Conservation (phyloP, 1,140 invertebrate species). For the Stegodyphus mimosarum region DNA sequence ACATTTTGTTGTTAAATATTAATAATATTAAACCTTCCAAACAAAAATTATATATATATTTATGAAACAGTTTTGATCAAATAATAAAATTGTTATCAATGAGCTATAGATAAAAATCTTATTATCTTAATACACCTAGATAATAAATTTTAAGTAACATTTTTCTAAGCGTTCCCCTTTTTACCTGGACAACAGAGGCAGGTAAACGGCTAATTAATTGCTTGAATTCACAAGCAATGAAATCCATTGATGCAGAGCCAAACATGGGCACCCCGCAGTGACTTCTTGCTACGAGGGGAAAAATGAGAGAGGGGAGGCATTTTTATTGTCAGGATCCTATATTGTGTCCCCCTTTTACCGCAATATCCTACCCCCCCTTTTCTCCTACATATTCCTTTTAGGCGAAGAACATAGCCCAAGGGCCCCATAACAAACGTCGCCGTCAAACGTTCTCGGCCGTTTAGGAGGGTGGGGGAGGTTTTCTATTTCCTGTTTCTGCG, state of each 20-base stretch:
- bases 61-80: too few relatives aligned
- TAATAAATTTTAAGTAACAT: too few relatives aligned
- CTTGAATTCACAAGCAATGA: too few relatives aligned
- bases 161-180: too few relatives aligned
- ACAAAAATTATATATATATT: too few relatives aligned
- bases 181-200: too few relatives aligned
- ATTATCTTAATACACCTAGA: too few relatives aligned
- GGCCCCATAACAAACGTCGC: constrained; percentile 55
- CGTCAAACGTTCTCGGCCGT: constrained; percentile 31
- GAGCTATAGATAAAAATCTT: too few relatives aligned
- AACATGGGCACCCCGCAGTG: not conserved
- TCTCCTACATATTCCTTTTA: not conserved
- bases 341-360: not conserved
- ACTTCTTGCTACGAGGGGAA: not conserved
- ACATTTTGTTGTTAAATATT: too few relatives aligned
- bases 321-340: constrained; percentile 48
- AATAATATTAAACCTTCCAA: too few relatives aligned
- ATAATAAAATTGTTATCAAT: too few relatives aligned
- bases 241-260: not conserved
- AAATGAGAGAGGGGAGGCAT: not conserved
- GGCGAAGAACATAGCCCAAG: constrained; percentile 34
- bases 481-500: constrained; percentile 56
- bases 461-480: constrained; percentile 20
- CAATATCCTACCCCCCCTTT: not conserved
- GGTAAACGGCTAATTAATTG: too few relatives aligned